Evolutionary conservation across 1,140 invertebrate genomes (phyloP).

Genomic region (Drosophila lini): DNA sequence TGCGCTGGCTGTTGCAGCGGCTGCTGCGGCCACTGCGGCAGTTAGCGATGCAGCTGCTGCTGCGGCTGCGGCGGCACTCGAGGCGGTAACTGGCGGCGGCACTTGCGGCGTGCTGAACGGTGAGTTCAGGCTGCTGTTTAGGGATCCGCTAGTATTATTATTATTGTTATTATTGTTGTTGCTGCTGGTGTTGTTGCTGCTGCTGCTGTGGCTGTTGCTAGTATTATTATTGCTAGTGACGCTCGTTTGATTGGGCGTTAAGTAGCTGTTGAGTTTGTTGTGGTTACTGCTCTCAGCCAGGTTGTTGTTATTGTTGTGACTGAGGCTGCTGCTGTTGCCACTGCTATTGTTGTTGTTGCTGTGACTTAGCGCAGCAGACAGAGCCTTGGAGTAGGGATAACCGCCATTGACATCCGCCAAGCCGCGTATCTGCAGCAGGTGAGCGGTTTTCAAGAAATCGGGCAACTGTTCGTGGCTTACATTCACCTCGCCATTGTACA

Average conservation of each 20-base stretch:
- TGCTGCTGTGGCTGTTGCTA: conserved; percentile 21
- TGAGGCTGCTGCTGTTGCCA: conserved; percentile 23
- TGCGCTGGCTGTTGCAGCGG: conserved; percentile 53
- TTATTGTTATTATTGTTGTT: conserved; percentile 17
- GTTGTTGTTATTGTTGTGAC: conserved; percentile 42
- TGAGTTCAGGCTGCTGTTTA: conserved; percentile 59
- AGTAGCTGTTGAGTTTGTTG: conserved; percentile 67
- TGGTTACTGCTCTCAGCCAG: conserved; percentile 52
- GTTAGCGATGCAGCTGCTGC: conserved; percentile 62
- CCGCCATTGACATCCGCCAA: conserved; percentile 92
- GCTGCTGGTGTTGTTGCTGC: conserved; percentile 19
- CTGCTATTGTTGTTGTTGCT: conserved; percentile 74
- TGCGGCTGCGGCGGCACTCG: conserved; percentile 66
- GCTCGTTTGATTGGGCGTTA: conserved; percentile 40
- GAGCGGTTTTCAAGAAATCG: conserved; percentile 95
- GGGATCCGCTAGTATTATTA: conserved; percentile 34
- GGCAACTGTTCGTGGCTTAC: conserved; percentile 95
- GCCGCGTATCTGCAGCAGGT: conserved; percentile 95
- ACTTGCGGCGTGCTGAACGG: conserved; percentile 64
- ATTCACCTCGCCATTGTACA: conserved; percentile 97
- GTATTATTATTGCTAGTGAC: conserved; percentile 6
- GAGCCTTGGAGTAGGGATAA: conserved; percentile 67
- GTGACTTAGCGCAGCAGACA: conserved; percentile 64
- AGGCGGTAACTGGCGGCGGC: conserved; percentile 47
- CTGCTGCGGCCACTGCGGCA: conserved; percentile 67